Evolutionary conservation across 2,113 vertebrate genomes (phyloP).

Genomic region (Suricata suricatta): DNA sequence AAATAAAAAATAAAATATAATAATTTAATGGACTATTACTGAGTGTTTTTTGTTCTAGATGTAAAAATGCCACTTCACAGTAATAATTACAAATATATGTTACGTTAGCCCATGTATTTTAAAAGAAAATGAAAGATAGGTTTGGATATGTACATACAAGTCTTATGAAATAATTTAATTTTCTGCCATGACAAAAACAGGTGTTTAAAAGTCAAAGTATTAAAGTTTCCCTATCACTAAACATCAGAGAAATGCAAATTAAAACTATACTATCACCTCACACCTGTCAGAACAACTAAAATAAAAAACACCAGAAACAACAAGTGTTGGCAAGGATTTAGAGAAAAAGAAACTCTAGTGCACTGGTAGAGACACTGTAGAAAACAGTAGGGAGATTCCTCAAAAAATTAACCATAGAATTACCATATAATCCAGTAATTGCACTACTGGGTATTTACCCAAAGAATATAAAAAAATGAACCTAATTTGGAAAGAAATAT

Average conservation of each 20-base stretch:
- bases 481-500: background rate
- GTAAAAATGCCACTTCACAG: background rate
- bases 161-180: background rate
- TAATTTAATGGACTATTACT: constrained; percentile 43
- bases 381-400: background rate
- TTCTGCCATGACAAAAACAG: background rate
- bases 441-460: background rate
- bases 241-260: background rate
- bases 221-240: background rate
- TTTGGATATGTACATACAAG: background rate
- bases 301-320: background rate
- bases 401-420: background rate
- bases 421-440: background rate
- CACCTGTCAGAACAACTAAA: background rate
- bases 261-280: background rate
- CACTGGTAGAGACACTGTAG: background rate
- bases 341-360: background rate
- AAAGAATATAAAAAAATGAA: background rate
- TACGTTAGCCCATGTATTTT: constrained; percentile 15
- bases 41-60: background rate
- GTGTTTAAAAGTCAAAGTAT: background rate
- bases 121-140: background rate
- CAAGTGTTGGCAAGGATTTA: background rate
- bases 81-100: background rate
- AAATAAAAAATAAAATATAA: constrained; percentile 46